Percentiles rank a stretch among this genome's conserved stretches.
phyloP scores from a whole-genome alignment of 2,113 vertebrate genomes.

The Acanthisitta chloris region DNA sequence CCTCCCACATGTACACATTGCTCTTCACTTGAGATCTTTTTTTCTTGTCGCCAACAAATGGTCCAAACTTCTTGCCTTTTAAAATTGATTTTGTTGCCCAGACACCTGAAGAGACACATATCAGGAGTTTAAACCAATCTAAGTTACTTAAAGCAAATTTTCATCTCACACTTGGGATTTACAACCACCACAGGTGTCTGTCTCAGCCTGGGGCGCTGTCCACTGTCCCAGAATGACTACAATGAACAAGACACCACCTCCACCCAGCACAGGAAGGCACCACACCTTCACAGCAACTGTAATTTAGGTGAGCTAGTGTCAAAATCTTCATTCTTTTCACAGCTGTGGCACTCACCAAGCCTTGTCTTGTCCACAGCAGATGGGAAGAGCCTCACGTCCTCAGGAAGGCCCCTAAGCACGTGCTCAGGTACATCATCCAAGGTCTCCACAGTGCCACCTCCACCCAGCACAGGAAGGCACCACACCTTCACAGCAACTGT shows the following conservation, averaged over 20 bases:
- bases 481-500: background rate
- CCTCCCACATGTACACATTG: constrained; percentile 98
- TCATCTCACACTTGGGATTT: background rate
- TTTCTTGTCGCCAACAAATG: constrained; percentile 92
- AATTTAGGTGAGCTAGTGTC: background rate
- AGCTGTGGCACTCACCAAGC: constrained; percentile 68
- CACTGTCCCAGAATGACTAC: no score
- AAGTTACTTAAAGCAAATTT: background rate
- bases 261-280: background rate
- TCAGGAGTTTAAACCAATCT: background rate
- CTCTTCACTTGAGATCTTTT: constrained; percentile 94
- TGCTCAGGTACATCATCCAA: constrained; percentile 79
- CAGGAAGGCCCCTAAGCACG: constrained; percentile 77
- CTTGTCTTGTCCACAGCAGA: constrained; percentile 80
- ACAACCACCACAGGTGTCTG: background rate
- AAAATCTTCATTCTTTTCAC: background rate
- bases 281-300: background rate
- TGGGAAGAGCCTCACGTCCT: constrained; percentile 78
- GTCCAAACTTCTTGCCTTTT: constrained; percentile 91
- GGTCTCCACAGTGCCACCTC: constrained; percentile 74
- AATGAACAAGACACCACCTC: background rate
- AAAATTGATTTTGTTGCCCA: constrained; percentile 89
- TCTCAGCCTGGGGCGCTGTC: background rate
- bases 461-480: background rate
- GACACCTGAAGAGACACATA: constrained; percentile 79